Conservation (phyloP, 2,888 invertebrate species). For the Alsophila aescularia region DNA sequence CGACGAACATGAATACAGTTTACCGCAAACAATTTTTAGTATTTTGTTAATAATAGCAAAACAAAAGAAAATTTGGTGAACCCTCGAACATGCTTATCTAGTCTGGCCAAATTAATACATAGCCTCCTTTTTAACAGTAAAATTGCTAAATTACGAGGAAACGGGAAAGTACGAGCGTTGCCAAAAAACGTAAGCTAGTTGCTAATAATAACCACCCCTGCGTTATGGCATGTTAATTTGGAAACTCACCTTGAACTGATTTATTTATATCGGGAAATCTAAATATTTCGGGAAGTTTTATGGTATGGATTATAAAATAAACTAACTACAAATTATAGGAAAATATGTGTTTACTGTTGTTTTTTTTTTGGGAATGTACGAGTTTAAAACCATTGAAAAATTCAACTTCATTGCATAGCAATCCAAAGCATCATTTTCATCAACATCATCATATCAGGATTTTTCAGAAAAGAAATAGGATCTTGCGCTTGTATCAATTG, state of each 20-base stretch:
- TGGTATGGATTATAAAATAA: conserved; percentile 15
- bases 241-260: conserved; percentile 36
- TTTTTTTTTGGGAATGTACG: no score
- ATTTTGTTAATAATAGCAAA: no score
- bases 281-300: conserved; percentile 28
- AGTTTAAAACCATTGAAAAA: no score
- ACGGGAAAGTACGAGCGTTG: neutral
- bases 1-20: no score
- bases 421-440: no score
- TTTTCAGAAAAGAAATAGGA: no score
- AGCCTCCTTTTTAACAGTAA: neutral
- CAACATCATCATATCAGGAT: no score
- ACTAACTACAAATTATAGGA: conserved; percentile 4
- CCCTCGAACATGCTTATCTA: no score
- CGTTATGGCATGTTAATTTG: conserved; percentile 34
- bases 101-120: neutral
- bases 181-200: conserved; percentile 6
- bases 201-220: conserved; percentile 31
- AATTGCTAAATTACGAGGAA: neutral
- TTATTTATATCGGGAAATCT: conserved; percentile 32
- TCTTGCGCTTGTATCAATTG: no score
- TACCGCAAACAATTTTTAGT: no score
- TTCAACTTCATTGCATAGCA: no score
- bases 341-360: neutral
- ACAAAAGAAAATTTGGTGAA: no score